Evolutionary conservation across 2,113 vertebrate genomes (phyloP), one percentile per base, ranked within the genome.

Genomic region (Mugil cephalus): DNA sequence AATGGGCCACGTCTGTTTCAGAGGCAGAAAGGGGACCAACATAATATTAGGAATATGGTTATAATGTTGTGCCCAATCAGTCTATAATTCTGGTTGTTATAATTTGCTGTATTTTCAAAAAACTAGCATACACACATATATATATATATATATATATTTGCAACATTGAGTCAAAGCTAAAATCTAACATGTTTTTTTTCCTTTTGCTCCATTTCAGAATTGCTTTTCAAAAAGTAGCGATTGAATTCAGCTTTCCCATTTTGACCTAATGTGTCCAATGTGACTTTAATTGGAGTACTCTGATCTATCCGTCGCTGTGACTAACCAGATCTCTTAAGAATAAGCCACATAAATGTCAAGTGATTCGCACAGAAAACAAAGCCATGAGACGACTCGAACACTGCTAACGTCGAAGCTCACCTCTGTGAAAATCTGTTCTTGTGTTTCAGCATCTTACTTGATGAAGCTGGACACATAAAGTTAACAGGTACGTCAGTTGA

Each of bases 381-480:
- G 12, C 35, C 12, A 12, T 1, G 8, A 21, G 15, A 30, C 8
- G 13, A 24, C 10, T 38, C 35, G 4, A 47, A 21, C 36, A 1
- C 11, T 36, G 10, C 12, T 2, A 8, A 4, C 62, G 39, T 61
- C 51, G 8, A 79, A 42, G 10, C 54, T 72, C 19, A 79, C 4
- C n/a, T 60, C 4, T 62, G n/a, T 12, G 17, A 0, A 13, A 56
- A 68, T 43, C 10, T 58, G 4, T 46, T 95, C 92, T 96, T 97
- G 87, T 96, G 94, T 98, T 98, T 94, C 95, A 99, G 98, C 95
- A 98, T 99, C 96, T 96, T 99, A 94, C 96, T 98, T 95, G 98
- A 98, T 95, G 98, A 99, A 97, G 95, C 96, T 95, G 98, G 98
- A 96, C 97, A 99, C 95, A 98, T 98, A 95, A 99, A 99, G 90